Conservation (phyloP, 2,113 vertebrate species). For the Isurus oxyrinchus region DNA sequence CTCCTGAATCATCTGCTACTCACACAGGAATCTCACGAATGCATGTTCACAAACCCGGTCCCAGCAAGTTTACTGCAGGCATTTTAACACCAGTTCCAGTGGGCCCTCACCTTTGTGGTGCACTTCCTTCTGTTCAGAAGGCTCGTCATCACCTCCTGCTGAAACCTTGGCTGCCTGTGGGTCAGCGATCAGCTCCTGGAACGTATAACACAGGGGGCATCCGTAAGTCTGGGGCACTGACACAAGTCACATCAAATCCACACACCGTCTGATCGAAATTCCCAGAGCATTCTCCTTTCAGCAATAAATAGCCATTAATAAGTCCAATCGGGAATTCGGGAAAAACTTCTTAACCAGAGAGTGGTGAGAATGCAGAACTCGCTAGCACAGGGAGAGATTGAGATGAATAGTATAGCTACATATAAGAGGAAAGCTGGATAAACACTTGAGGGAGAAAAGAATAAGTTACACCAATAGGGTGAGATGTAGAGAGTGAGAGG, state of each 20-base stretch:
- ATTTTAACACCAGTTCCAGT: not conserved
- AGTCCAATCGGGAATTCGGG: too few species aligned
- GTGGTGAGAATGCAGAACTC: not conserved
- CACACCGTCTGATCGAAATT: too few species aligned
- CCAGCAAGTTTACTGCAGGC: not conserved
- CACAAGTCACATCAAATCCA: not conserved
- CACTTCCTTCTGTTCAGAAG: constrained; percentile 46
- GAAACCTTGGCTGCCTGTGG: constrained; percentile 55
- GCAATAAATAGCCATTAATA: not conserved
- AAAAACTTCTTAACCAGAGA: not conserved
- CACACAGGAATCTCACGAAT: not conserved
- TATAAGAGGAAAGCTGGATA: too few species aligned
- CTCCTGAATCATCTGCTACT: not conserved
- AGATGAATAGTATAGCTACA: too few species aligned
- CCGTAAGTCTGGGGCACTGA: not conserved
- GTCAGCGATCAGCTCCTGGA: constrained; percentile 67
- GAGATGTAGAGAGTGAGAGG: not conserved
- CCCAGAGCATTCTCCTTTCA: not conserved
- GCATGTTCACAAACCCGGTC: not conserved
- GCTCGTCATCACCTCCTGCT: constrained; percentile 46
- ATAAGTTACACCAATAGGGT: not conserved
- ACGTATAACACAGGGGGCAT: constrained; percentile 38
- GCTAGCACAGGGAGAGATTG: not conserved
- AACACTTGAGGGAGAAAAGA: too few species aligned
- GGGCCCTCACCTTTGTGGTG: constrained; percentile 45